Evolutionary conservation across 2,113 vertebrate genomes (phyloP).

Genomic region (Platysteira castanea): DNA sequence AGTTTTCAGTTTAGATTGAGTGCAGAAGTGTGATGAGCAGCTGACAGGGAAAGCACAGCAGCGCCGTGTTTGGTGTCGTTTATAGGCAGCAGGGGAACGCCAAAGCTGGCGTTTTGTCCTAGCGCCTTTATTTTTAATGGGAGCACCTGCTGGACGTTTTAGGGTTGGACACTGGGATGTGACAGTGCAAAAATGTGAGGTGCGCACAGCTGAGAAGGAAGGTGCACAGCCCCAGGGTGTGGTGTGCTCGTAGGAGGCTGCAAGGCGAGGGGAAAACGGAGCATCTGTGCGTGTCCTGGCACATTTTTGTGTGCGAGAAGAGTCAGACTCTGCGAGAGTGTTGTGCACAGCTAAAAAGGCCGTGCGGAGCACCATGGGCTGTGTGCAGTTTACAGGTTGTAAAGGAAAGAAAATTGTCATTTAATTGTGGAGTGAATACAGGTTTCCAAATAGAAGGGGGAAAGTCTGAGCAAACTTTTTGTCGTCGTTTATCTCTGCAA

Average conservation of each 20-base stretch:
- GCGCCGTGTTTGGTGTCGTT: neutral
- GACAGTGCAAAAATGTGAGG: too few species aligned
- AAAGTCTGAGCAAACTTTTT: too few species aligned
- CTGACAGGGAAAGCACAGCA: neutral
- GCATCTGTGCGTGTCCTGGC: neutral
- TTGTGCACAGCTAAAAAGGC: neutral
- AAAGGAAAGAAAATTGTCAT: neutral
- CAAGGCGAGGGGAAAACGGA: neutral
- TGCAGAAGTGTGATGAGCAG: neutral
- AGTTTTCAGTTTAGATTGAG: neutral
- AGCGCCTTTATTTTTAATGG: neutral
- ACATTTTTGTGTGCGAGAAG: neutral
- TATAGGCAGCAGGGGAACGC: neutral
- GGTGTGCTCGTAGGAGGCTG: neutral
- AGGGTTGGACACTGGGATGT: neutral
- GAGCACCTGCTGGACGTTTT: neutral
- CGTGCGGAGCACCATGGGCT: neutral
- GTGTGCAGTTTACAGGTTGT: neutral
- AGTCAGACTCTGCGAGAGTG: neutral
- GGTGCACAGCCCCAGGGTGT: neutral
- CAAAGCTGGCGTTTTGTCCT: neutral
- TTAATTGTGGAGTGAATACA: neutral
- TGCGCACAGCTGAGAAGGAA: neutral
- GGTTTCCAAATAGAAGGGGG: neutral
- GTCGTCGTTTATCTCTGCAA: neutral